Evolutionary conservation across 2,888 invertebrate species (phyloP).

Genomic region (Sminthurides aquaticus): DNA sequence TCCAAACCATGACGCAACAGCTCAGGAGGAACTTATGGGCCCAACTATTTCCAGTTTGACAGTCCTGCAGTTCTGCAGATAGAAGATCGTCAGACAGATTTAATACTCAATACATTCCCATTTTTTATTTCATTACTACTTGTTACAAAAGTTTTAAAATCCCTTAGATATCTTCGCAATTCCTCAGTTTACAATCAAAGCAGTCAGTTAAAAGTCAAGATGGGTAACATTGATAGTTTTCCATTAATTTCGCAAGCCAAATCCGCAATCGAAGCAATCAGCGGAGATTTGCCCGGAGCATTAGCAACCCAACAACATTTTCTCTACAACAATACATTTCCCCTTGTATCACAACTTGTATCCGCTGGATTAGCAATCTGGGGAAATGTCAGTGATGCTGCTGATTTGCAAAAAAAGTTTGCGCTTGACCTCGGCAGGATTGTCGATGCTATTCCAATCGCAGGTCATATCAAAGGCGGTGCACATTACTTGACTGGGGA

Average conservation of each 20-base stretch:
- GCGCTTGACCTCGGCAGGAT: conserved; percentile 28
- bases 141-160: too few species aligned
- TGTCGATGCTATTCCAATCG: conserved; percentile 29
- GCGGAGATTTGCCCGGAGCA: conserved; percentile 31
- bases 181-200: too few species aligned
- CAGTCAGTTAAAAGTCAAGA: too few species aligned
- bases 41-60: too few species aligned
- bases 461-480: conserved; percentile 36
- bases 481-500: conserved; percentile 32
- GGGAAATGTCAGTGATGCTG: conserved; percentile 30
- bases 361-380: conserved; percentile 32
- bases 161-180: too few species aligned
- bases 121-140: too few species aligned
- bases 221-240: conserved; percentile 36
- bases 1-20: too few species aligned
- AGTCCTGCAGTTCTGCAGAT: too few species aligned
- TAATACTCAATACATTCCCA: too few species aligned
- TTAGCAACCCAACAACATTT: conserved; percentile 37
- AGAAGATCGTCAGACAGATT: too few species aligned
- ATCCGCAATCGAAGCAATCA: conserved; percentile 25
- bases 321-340: conserved; percentile 36
- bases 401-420: conserved; percentile 37
- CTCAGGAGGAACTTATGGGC: too few species aligned
- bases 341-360: conserved; percentile 32
- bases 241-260: conserved; percentile 34